These are phyloP conservation scores for Etia nguti DNA, from an alignment of 2,113 vertebrate genomes.

Conservation along the genomic window DNA sequence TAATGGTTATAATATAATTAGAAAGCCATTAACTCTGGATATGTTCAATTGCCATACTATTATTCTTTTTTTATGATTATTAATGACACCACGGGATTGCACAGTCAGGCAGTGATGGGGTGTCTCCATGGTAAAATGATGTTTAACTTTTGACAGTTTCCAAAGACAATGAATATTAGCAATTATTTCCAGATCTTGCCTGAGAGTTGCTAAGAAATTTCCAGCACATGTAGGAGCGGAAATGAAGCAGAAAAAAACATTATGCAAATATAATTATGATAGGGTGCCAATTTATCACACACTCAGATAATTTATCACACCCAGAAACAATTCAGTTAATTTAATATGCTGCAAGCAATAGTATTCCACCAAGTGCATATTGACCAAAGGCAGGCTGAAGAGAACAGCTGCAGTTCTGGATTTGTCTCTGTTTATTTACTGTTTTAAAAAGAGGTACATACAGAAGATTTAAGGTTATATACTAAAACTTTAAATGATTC, in stretches of 20 bases:
- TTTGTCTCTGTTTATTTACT: not conserved
- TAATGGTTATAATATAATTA: not conserved
- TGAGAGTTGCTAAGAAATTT: constrained; percentile 26
- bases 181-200: constrained; percentile 3
- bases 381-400: constrained; percentile 16
- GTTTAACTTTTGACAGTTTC: not conserved
- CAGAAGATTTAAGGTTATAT: not conserved
- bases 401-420: not conserved
- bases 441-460: not conserved
- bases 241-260: constrained; percentile 62
- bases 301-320: constrained; percentile 39
- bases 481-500: not conserved
- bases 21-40: not conserved
- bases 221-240: constrained; percentile 41
- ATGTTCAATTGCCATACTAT: not conserved
- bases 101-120: not conserved
- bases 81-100: not conserved
- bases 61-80: not conserved
- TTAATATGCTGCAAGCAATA: constrained; percentile 13
- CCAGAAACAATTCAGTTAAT: constrained; percentile 37
- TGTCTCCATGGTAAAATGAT: not conserved
- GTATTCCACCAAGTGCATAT: constrained; percentile 5
- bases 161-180: not conserved
- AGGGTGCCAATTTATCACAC: constrained; percentile 60
- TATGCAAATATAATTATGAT: constrained; percentile 67